These are phyloP conservation scores for Aplysina aerophoba DNA, from an alignment of 37 sponge, comb jelly and placozoan genomes.

Conservation along the genomic window DNA sequence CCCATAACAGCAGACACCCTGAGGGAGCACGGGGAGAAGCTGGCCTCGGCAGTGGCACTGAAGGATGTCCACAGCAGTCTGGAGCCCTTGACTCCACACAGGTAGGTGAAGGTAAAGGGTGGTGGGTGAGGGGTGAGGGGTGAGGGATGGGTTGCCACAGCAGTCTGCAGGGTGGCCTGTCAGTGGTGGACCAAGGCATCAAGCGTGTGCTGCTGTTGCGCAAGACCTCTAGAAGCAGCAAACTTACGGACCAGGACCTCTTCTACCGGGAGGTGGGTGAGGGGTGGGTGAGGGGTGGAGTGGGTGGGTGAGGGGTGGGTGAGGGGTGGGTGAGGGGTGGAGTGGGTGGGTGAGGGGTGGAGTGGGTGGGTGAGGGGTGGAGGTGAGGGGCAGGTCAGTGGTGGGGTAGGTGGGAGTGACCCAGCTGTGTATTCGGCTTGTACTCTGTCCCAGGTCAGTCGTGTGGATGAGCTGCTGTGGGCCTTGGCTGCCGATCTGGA, in stretches of 20 bases:
- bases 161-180: neutral
- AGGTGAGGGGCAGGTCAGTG: neutral
- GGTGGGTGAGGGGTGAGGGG: neutral
- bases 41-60: constrained; percentile 62
- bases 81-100: neutral
- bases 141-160: neutral
- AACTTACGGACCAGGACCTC: constrained; percentile 43
- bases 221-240: constrained; percentile 4
- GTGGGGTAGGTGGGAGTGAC: neutral
- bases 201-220: constrained; percentile 22
- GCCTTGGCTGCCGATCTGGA: neutral
- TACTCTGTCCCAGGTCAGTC: neutral
- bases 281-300: neutral
- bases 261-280: constrained; percentile 46
- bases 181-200: constrained; percentile 30
- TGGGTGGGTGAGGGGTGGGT: constrained; percentile 1
- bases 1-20: constrained; percentile 51
- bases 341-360: neutral
- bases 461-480: constrained; percentile 21
- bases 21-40: constrained; percentile 85
- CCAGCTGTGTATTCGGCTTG: neutral
- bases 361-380: constrained; percentile 2
- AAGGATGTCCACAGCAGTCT: constrained; percentile 52
- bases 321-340: constrained; percentile 18
- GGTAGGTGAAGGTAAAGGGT: constrained; percentile 36